phyloP scores from a whole-genome alignment of 1,140 invertebrate genomes.

The Lordiphosa stackelbergi region DNA sequence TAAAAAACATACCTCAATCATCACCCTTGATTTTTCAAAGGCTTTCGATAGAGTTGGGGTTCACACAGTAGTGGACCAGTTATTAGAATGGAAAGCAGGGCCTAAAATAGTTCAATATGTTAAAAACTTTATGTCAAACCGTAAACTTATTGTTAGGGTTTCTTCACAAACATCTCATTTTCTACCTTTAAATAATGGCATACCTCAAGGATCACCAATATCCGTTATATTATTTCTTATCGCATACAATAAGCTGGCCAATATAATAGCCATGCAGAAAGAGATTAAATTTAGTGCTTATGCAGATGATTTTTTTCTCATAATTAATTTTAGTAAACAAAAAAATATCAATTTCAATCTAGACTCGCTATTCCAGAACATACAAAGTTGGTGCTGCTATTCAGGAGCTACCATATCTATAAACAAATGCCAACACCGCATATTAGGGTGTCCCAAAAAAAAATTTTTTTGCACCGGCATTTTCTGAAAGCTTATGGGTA shows the following conservation, averaged over 20 bases:
- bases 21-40: constrained; percentile 21
- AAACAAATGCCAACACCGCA: too few relatives aligned
- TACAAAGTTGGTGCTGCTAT: too few relatives aligned
- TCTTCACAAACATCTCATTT: neutral
- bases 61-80: constrained; percentile 10
- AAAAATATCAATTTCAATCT: too few relatives aligned
- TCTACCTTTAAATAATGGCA: constrained; percentile 4
- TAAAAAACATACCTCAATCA: constrained; percentile 10
- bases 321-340: too few relatives aligned
- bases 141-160: constrained; percentile 2
- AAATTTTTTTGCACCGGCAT: too few relatives aligned
- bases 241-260: constrained; percentile 10
- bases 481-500: too few relatives aligned
- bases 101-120: constrained; percentile 12
- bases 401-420: too few relatives aligned
- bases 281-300: constrained; percentile 5
- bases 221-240: constrained; percentile 8
- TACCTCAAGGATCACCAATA: constrained; percentile 15
- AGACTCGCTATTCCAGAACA: too few relatives aligned
- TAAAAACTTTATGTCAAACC: constrained; percentile 13
- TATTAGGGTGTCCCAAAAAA: too few relatives aligned
- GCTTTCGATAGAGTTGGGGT: constrained; percentile 23
- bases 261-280: constrained; percentile 7
- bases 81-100: constrained; percentile 20
- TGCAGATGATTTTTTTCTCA: neutral